Evolutionary conservation across 1,140 invertebrate species (phyloP).

Genomic region (Drosophila sproati): DNA sequence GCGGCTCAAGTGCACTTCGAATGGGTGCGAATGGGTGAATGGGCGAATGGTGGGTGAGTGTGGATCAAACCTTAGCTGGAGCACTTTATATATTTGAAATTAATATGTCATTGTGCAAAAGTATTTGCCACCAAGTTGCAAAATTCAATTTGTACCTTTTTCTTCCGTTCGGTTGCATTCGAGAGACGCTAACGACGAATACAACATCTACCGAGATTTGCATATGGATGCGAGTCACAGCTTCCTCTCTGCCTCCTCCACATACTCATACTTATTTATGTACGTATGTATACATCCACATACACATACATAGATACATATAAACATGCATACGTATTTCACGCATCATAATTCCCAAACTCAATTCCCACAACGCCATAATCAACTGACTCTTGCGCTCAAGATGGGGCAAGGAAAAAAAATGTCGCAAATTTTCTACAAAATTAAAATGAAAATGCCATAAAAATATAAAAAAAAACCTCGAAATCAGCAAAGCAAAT

Average conservation of each 20-base stretch:
- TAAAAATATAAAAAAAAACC: slow-evolving; percentile 68
- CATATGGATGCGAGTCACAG: slow-evolving; percentile 62
- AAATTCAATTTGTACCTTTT: slow-evolving; percentile 70
- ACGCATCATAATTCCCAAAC: slow-evolving; percentile 77
- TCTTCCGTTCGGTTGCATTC: slow-evolving; percentile 42
- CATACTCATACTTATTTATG: background rate
- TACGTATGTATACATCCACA: slow-evolving; percentile 1
- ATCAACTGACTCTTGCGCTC: slow-evolving; percentile 56
- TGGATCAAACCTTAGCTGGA: background rate
- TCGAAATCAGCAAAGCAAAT: slow-evolving; percentile 77
- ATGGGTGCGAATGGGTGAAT: slow-evolving; percentile 5
- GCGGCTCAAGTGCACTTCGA: slow-evolving; percentile 44
- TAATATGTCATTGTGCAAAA: slow-evolving; percentile 74
- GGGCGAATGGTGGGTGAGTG: slow-evolving; percentile 2
- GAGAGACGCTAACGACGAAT: slow-evolving; percentile 60
- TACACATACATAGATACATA: slow-evolving; percentile 1
- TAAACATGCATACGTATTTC: slow-evolving; percentile 38
- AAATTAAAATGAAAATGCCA: slow-evolving; percentile 74
- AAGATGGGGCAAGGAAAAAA: slow-evolving; percentile 23
- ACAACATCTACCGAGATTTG: slow-evolving; percentile 72
- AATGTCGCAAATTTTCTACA: slow-evolving; percentile 44
- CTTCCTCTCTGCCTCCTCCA: slow-evolving; percentile 6
- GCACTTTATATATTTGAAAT: slow-evolving; percentile 65
- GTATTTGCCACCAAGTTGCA: slow-evolving; percentile 50
- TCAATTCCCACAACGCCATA: slow-evolving; percentile 73